Evolutionary conservation across 2,888 invertebrate genomes (phyloP).

Genomic region (Sisyra terminalis): DNA sequence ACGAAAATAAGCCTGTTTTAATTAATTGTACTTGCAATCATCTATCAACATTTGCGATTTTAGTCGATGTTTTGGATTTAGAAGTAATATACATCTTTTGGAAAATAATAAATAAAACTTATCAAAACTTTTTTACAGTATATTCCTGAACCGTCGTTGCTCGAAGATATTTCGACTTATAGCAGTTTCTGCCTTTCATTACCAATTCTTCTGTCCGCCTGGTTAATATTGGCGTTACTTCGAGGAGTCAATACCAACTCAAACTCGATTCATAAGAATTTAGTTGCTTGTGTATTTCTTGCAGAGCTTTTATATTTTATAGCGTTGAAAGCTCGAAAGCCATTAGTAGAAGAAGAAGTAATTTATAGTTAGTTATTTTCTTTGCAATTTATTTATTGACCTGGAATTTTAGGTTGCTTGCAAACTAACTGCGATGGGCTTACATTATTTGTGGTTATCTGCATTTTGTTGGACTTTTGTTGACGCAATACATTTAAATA

Average conservation of each 20-base stretch:
- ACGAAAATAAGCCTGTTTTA: slow-evolving; percentile 39
- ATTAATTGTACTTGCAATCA: slow-evolving; percentile 90
- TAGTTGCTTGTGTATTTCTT: slow-evolving; percentile 78
- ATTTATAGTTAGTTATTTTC: slow-evolving; percentile 14
- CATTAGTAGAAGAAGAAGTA: slow-evolving; percentile 71
- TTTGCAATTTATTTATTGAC: no score
- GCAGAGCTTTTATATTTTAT: slow-evolving; percentile 74
- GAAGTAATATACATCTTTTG: slow-evolving; percentile 37
- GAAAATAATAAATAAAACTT: background rate
- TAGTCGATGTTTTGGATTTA: slow-evolving; percentile 78
- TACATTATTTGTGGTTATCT: slow-evolving; percentile 87
- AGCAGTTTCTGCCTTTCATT: slow-evolving; percentile 75
- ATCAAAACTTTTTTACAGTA: slow-evolving; percentile 30
- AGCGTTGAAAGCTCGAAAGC: slow-evolving; percentile 66
- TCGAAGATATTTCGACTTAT: slow-evolving; percentile 79
- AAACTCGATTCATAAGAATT: slow-evolving; percentile 85
- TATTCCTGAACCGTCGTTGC: slow-evolving; percentile 70
- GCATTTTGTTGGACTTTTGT: slow-evolving; percentile 86
- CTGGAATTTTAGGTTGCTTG: slow-evolving; percentile 52
- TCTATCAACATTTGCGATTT: slow-evolving; percentile 77
- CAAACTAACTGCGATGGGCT: slow-evolving; percentile 73
- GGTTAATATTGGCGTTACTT: slow-evolving; percentile 65
- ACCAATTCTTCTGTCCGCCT: slow-evolving; percentile 59
- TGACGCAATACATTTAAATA: slow-evolving; percentile 81
- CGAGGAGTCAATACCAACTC: slow-evolving; percentile 79